Evolutionary conservation across 2,797 vertebrate genomes (phyloP), one percentile per base, ranked within the genome.

Genomic region (Acanthopagrus latus): DNA sequence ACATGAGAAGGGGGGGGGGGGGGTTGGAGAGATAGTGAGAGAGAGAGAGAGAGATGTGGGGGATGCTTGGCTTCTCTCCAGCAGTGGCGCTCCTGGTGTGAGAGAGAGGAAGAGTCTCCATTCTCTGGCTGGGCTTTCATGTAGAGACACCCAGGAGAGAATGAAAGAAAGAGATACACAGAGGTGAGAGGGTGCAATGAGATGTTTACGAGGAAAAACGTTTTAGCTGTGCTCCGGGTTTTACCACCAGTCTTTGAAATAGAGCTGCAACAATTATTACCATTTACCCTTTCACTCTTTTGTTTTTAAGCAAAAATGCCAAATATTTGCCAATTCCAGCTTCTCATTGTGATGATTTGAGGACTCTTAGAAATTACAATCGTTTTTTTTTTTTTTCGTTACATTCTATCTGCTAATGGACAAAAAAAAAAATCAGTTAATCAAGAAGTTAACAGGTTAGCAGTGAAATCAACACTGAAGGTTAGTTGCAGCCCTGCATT

Each of bases 61-160:
- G 43, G 67, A 46, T 59, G 78, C 74, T 80, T 83, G 84, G 78
- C 76, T 80, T 71, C 57, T 77, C 76, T 86, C 91, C 80, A 87
- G 83, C 80, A 82, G 77, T 50, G 81, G 59, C 87, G 83, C 80
- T 91, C 79, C 91, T 89, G 86, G 88, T 90, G 88, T 83, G 86
- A 86, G 76, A 72, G 78, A 66, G 83, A 88, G 80, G 82, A 90
- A 84, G 71, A 84, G 79, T 87, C 81, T 89, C 78, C 73, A 44
- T 85, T 88, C 79, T 87, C 75, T 57, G 78, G 38, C 70, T 74
- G 88, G 79, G 66, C 89, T 92, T 89, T 91, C 75, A 89, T 89
- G 78, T 88, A 43, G 75, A 86, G 78, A 81, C 51, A 27, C 80
- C 77, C 80, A 72, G 59, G 85, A 86, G 81, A 85, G 85, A 75